Conservation (phyloP, 2,797 vertebrate species). For the Gymnodraco acuticeps region DNA sequence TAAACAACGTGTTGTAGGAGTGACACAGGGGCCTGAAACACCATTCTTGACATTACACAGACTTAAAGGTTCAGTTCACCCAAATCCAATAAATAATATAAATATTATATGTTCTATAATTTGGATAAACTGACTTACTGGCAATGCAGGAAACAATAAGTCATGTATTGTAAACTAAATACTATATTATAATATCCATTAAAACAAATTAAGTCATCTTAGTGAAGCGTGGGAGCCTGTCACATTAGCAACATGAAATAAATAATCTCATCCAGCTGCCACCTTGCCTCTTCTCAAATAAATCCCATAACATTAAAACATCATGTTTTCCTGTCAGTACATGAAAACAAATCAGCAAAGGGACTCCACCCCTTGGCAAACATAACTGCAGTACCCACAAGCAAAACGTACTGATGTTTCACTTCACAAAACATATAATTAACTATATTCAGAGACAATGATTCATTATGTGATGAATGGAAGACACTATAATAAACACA, state of each 20-base stretch:
- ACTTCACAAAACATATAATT: too few species aligned
- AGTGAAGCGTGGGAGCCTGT: neutral
- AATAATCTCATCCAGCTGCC: constrained; percentile 10
- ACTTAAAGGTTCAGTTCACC: neutral
- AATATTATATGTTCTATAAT: neutral
- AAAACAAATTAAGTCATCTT: neutral
- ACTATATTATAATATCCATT: neutral
- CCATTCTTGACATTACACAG: too few species aligned
- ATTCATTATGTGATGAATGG: neutral
- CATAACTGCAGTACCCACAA: neutral
- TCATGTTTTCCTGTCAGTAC: constrained; percentile 30
- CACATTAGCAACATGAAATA: neutral
- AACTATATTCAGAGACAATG: too few species aligned
- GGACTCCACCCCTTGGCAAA: constrained; percentile 12
- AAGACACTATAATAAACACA: neutral
- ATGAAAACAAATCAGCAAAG: constrained; percentile 37
- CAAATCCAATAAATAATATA: neutral
- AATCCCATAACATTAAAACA: constrained; percentile 4
- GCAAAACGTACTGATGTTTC: too few species aligned
- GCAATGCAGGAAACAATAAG: neutral
- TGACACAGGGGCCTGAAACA: too few species aligned
- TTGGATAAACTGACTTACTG: neutral
- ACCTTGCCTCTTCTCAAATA: constrained; percentile 19
- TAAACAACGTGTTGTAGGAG: too few species aligned
- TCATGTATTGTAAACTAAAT: neutral